These are phyloP conservation scores for Alethe diademata DNA, from an alignment of 2,113 vertebrate genomes.

Conservation along the genomic window DNA sequence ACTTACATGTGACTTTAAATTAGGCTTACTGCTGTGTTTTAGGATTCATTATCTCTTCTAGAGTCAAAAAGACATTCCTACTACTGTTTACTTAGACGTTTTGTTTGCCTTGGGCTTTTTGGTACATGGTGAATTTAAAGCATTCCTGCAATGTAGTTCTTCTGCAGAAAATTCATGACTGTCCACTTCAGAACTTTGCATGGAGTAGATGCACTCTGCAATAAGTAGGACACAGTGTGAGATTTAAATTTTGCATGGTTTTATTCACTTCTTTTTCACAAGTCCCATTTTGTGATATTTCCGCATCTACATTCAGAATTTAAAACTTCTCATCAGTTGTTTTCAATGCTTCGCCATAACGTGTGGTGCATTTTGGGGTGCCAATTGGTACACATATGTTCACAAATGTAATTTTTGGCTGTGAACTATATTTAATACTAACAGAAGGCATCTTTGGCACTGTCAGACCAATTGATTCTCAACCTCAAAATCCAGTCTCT, in stretches of 20 bases:
- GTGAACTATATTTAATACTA: neutral
- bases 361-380: neutral
- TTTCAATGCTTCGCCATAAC: neutral
- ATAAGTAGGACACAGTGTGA: neutral
- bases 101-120: constrained; percentile 28
- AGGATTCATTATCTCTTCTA: constrained; percentile 28
- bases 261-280: neutral
- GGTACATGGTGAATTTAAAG: constrained; percentile 20
- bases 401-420: neutral
- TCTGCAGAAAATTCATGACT: constrained; percentile 20
- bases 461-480: neutral
- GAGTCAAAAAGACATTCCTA: neutral
- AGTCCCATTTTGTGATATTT: neutral
- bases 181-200: constrained; percentile 13
- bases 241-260: neutral
- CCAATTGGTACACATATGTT: neutral
- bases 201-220: neutral
- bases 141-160: constrained; percentile 15
- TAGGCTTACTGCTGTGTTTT: constrained; percentile 12
- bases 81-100: neutral
- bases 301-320: neutral
- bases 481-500: neutral
- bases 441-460: neutral
- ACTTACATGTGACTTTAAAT: neutral
- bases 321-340: neutral